Evolutionary conservation across 2,113 vertebrate species (phyloP), one percentile per base, ranked within the genome.

Genomic region (Peromyscus polionotus): DNA sequence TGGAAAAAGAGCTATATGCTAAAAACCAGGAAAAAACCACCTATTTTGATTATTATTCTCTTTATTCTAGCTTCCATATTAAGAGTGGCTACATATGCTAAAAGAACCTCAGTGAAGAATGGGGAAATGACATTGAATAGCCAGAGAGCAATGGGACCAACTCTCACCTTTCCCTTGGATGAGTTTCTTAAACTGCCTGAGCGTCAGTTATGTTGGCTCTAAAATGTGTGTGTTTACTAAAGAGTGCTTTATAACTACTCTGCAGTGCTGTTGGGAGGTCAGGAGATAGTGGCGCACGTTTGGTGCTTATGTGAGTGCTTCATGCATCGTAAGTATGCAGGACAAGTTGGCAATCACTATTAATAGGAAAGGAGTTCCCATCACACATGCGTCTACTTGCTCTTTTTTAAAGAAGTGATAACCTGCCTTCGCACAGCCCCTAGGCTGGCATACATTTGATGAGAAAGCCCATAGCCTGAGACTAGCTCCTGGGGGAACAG

Each of bases 11-110:
- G 0, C 33, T 90, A 17, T 24, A 7, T 85, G 72, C 48, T 65
- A 90, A 81, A 79, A 94, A 68, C 2, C 59, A 88, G 73, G 11
- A 10, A 75, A 90, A 86, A 90, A 67, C 83, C 36, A 5, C 72
- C 45, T 96, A 24, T 88, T 88, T 67, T 85, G 12, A 84, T 80
- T 77, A n/a, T 72, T 89, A 42, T 91, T 51, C 81, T 79, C 22
- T 80, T 84, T 70, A 88, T 65, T 48, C 17, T 65, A 20, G 57
- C 33, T 65, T 77, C 9, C 24, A 17, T 88, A 86, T 68, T 91
- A 90, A 83, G 45, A 94, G 42, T 13, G 9, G 20, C 91, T 61
- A 72, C 24, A n/a, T 45, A 28, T 72, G 72, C 36, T n/a, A 65
- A 84, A 72, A n/a, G 61, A 14, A 75, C 10, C 4, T 88, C 28